Conservation (phyloP, 2,797 vertebrate species). For the Cyclopterus lumpus region DNA sequence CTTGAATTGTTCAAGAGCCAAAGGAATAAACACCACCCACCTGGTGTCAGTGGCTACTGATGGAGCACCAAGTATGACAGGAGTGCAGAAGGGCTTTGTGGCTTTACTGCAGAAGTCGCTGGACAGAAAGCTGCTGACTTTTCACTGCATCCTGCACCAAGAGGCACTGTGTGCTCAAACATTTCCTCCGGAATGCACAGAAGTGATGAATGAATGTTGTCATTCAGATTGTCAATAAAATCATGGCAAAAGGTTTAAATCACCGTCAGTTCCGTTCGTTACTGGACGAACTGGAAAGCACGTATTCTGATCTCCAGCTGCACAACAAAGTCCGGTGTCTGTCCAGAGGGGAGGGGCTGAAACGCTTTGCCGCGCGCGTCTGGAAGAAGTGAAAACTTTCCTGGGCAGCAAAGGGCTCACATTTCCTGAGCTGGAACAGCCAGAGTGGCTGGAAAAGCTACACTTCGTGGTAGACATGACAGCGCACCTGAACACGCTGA, state of each 20-base stretch:
- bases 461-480: constrained; percentile 21
- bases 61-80: not conserved
- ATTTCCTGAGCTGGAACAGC: constrained; percentile 4
- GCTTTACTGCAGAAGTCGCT: not conserved
- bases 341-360: not conserved
- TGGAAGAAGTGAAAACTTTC: not conserved
- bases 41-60: not conserved
- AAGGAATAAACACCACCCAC: not conserved
- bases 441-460: constrained; percentile 18
- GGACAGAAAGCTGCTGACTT: too few relatives aligned
- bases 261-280: constrained; percentile 44
- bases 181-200: too few relatives aligned
- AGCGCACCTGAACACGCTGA: not conserved
- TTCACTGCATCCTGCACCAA: too few relatives aligned
- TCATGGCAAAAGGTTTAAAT: constrained; percentile 45
- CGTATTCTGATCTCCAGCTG: too few relatives aligned
- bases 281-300: constrained; percentile 27
- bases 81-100: not conserved
- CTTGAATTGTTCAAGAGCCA: not conserved
- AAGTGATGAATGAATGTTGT: too few relatives aligned
- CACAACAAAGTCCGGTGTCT: not conserved
- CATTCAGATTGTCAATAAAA: constrained; percentile 45
- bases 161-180: too few relatives aligned
- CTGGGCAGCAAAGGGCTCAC: too few relatives aligned
- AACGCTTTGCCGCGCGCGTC: not conserved